These are phyloP conservation scores for Lemur catta DNA, from an alignment of 2,797 vertebrate genomes.

Conservation along the genomic window DNA sequence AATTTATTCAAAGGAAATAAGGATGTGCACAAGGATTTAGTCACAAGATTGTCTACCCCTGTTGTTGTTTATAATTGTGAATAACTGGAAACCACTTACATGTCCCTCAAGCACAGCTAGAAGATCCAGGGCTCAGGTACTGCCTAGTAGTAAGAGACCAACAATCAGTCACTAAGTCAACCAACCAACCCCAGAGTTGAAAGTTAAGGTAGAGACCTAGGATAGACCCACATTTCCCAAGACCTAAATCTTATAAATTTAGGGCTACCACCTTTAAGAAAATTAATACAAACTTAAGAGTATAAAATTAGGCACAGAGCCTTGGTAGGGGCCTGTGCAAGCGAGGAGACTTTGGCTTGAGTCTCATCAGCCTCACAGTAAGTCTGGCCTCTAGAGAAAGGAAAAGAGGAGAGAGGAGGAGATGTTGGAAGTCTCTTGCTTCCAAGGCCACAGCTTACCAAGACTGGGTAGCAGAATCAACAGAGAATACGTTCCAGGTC, in stretches of 20 bases:
- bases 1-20: constrained; percentile 53
- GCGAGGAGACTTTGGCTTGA: background rate
- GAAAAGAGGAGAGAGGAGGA: background rate
- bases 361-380: rapidly evolving
- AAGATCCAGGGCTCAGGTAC: background rate
- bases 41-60: constrained; percentile 42
- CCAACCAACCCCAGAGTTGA: background rate
- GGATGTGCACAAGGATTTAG: constrained; percentile 16
- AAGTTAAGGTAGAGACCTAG: background rate
- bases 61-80: constrained; percentile 17
- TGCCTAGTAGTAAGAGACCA: background rate
- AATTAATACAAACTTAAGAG: background rate
- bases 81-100: background rate
- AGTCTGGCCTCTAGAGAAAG: background rate
- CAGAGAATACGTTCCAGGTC: background rate
- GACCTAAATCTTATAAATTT: background rate
- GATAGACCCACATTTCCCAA: background rate
- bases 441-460: background rate
- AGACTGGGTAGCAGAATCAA: background rate
- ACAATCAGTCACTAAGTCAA: background rate
- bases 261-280: background rate
- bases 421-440: background rate
- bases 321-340: background rate
- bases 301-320: background rate
- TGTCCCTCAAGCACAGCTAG: background rate